These are phyloP conservation scores for Nibea coibor DNA, from an alignment of 2,113 vertebrate genomes.

Conservation along the genomic window DNA sequence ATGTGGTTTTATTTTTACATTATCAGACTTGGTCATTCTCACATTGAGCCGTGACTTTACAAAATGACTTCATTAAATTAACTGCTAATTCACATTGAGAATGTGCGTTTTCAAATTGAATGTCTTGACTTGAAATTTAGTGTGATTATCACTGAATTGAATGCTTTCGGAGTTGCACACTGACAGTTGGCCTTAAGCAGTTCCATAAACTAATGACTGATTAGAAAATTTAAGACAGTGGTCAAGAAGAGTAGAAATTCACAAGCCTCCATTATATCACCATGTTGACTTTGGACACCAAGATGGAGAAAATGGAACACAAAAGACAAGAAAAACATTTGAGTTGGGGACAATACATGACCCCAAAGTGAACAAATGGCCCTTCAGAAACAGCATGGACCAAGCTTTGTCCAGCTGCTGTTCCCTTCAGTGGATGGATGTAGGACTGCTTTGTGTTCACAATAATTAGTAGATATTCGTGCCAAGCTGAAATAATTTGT, in stretches of 20 bases:
- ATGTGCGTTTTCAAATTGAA: neutral
- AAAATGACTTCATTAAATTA: conserved; percentile 5
- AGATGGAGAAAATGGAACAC: conserved; percentile 54
- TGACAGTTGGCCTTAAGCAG: neutral
- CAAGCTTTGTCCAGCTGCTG: conserved; percentile 66
- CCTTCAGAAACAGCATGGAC: conserved; percentile 50
- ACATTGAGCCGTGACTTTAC: neutral
- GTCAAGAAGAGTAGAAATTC: conserved; percentile 6
- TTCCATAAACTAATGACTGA: neutral
- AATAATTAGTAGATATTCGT: conserved; percentile 38
- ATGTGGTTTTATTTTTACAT: neutral
- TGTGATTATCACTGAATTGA: neutral
- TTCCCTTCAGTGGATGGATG: conserved; percentile 25
- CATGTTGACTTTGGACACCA: conserved; percentile 58
- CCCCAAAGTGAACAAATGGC: conserved; percentile 48
- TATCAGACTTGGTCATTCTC: conserved; percentile 4
- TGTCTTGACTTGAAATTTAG: neutral
- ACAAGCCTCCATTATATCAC: conserved; percentile 4
- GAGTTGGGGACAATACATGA: conserved; percentile 34
- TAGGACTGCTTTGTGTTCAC: conserved; percentile 24
- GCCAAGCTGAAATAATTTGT: conserved; percentile 47
- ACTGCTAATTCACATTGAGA: neutral
- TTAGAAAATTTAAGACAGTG: conserved; percentile 5
- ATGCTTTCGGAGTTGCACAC: neutral
- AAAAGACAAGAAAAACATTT: conserved; percentile 19